A percentile compares a stretch with the other conserved stretches of the same genome.
Evolutionary conservation across 2,888 invertebrate genomes (phyloP).

Genomic region (Troides helena): DNA sequence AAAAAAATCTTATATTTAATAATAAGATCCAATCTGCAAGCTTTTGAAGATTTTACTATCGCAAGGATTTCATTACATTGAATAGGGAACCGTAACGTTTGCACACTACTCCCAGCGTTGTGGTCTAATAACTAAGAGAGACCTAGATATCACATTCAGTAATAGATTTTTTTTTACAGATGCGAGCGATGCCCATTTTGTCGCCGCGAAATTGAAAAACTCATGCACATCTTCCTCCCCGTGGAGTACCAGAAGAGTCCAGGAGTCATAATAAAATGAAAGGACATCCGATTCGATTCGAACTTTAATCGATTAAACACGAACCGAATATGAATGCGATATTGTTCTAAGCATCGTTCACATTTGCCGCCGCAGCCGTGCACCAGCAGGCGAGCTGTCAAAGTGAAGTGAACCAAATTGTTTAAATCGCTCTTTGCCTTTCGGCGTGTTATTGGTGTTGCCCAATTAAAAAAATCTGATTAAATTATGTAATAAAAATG

Average conservation of each 20-base stretch:
- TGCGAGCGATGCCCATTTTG: slow-evolving; percentile 89
- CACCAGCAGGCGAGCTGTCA: slow-evolving; percentile 10
- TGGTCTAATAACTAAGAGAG: no score
- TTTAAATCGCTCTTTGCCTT: no score
- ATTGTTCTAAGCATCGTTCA: slow-evolving; percentile 16
- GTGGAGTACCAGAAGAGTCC: slow-evolving; percentile 73
- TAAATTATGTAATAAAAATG: slow-evolving; percentile 8
- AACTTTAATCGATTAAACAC: slow-evolving; percentile 19
- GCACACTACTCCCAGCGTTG: no score
- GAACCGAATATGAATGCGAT: slow-evolving; percentile 20
- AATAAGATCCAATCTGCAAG: no score
- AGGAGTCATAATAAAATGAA: slow-evolving; percentile 66
- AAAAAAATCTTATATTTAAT: no score
- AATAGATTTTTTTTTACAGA: slow-evolving; percentile 56
- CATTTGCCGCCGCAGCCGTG: slow-evolving; percentile 2
- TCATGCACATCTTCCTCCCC: slow-evolving; percentile 86
- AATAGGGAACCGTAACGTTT: no score
- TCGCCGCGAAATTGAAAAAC: slow-evolving; percentile 84
- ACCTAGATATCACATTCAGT: no score
- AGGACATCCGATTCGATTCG: slow-evolving; percentile 1
- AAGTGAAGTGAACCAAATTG: not conserved
- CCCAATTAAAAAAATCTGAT: not conserved
- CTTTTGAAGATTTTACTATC: no score
- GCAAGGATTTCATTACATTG: no score
- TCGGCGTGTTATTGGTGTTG: no score